Base-by-base conservation (phyloP, 1,140 invertebrate species). In the Mamestra configurata region DNA sequence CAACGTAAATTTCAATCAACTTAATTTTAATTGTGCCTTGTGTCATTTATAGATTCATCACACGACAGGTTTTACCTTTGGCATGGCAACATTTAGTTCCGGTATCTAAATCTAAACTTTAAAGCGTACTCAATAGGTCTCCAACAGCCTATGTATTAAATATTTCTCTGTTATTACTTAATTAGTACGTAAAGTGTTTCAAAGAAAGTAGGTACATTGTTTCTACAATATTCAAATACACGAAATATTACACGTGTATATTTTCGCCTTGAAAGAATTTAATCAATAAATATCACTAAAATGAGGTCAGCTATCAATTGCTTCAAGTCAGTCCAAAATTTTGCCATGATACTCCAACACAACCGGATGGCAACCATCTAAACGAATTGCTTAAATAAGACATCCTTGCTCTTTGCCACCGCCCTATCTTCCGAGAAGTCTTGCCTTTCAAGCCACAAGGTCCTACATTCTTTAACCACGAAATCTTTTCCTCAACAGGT, bases 261-360 rank as follows among this genome's bases (percentile, higher is more conserved):
- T 11, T 43, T 43, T 43, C 0, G 40, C 49, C 49, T 53, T 20
- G 49, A 53, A 18, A n/a, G 49, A n/a, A 20, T 53, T 43, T 13
- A 11, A 43, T 43, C 40, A 43, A 13, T 43, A 43, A 43, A 2
- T 43, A 43, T 2, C 2, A 43, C 8, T 11, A 43, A 43, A 31
- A 37, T 37, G n/a, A 10, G 59, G 59, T 64, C 59, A 64, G n/a
- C n/a, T 4, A 18, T 20, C 59, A 64, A 64, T 64, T 64, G 18
- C 22, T 53, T 4, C 24, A n/a, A 18, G 59, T 7, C 59, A 64
- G 31, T 13, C 11, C 46, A 49, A 59, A 61, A 59, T 59, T 57
- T 27, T 15, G 24, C 55, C 55, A 22, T 57, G 15, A 8, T n/a
- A 18, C 11, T 3, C 4, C 6, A n/a, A 5, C 46, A 53, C n/a